Base-by-base conservation (phyloP, 2,797 vertebrate species). In the Gallinago stenura region DNA sequence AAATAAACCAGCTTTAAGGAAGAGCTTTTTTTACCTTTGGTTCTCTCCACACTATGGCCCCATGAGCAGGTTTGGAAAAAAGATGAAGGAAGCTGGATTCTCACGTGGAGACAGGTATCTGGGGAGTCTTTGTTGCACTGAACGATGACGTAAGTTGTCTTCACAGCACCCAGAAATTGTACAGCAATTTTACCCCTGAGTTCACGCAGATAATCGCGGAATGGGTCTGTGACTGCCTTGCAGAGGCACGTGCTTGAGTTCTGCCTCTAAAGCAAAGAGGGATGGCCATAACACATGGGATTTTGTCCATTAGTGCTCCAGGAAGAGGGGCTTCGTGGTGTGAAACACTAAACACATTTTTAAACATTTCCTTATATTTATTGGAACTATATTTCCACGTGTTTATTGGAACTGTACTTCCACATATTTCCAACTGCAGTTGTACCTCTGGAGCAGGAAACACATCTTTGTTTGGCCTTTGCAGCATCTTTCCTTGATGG, bases 181-280 rank as follows among this genome's bases (percentile, higher is more conserved):
- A 21, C 28, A 4, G 15, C 8, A 15, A 3, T 56, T 84, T 46
- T 17, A 31, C 2, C 39, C 0, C 1, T 15, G 14, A 73, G 26
- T 12, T 51, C 17, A 10, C 11, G 5, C 7, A 1, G 28, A 3
- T 15, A 18, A 18, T 8, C 39, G 46, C 39, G 16, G 25, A 10
- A 5, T 2, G 4, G 21, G 25, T 33, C 70, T 2, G 0, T 8
- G 39, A 9, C 14, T 12, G 45, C 12, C 50, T 77, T 24, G n/a
- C 53, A 70, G 28, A 45, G 46, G 7, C 64, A 35, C 1, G 0
- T 17, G 37, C 41, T 65, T 35, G 57, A 35, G 16, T 22, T 65
- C 60, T 65, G 20, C 66, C 57, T 18, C 0, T 7, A 35, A 56
- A 65, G 26, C 35, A n/a, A 24, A 48, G 18, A 33, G 21, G 5